Evolutionary conservation across 2,113 vertebrate species (phyloP).

Genomic region (Prunella fulvescens): DNA sequence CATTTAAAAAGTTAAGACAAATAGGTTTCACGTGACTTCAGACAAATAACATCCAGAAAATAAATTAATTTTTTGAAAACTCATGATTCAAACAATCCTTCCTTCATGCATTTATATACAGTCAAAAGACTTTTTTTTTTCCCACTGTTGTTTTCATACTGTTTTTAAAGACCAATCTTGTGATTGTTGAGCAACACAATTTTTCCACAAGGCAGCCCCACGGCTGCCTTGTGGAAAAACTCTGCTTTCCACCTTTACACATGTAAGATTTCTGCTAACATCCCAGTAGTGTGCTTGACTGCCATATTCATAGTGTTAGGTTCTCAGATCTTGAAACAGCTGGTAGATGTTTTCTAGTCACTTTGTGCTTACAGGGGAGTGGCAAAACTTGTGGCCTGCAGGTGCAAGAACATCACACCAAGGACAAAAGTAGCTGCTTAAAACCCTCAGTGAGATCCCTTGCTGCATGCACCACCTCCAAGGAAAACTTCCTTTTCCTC

Average conservation of each 20-base stretch:
- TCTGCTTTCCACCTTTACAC: neutral
- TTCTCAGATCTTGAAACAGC: neutral
- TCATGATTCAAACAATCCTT: neutral
- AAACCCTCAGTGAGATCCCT: neutral
- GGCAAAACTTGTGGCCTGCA: neutral
- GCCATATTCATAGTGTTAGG: neutral
- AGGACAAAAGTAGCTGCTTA: neutral
- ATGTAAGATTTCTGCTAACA: neutral
- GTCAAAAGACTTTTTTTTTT: neutral
- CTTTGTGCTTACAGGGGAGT: neutral
- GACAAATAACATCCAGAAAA: neutral
- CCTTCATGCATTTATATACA: neutral
- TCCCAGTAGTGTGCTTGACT: neutral
- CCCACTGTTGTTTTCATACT: neutral
- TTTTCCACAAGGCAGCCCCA: neutral
- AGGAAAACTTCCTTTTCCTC: neutral
- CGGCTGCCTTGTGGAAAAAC: neutral
- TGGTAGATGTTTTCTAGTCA: neutral
- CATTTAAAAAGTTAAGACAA: neutral
- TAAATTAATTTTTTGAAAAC: neutral
- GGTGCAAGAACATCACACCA: neutral
- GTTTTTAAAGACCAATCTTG: neutral
- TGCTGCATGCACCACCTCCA: neutral
- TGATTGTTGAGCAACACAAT: neutral
- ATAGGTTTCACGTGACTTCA: neutral